These are phyloP conservation scores for Chironomus riparius DNA, from an alignment of 2,888 invertebrate genomes.

Conservation along the genomic window DNA sequence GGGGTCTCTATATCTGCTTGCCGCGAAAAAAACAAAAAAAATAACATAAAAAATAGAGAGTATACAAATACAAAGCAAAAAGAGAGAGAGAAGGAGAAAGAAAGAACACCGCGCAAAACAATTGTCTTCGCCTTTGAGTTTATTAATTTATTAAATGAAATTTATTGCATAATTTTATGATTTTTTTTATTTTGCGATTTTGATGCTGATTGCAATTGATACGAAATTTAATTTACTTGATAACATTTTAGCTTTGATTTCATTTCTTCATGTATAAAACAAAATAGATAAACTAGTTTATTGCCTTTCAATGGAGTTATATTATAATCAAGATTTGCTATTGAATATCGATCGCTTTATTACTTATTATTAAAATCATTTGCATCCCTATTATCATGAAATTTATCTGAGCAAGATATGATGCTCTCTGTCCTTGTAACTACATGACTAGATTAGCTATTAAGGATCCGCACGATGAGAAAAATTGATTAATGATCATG, in stretches of 20 bases:
- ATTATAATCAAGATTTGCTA: not conserved
- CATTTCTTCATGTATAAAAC: not conserved
- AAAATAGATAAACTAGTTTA: not conserved
- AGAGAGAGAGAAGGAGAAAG: not conserved
- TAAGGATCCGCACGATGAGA: no score
- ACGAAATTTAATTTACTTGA: not conserved
- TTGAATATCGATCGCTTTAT: not conserved
- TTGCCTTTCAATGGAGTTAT: not conserved
- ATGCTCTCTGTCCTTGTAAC: no score
- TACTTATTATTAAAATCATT: no score
- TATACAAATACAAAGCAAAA: not conserved
- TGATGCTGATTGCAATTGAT: not conserved
- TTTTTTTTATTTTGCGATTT: not conserved
- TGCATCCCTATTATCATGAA: no score
- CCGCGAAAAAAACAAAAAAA: not conserved
- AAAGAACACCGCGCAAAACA: not conserved
- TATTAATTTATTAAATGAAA: constrained; percentile 7
- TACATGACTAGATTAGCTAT: no score
- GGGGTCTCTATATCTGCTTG: constrained; percentile 5
- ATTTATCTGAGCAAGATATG: no score
- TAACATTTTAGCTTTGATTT: not conserved
- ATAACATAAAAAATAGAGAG: no score
- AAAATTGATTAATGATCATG: no score
- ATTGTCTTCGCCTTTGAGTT: constrained; percentile 18
- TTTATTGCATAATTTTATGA: not conserved